Evolutionary conservation across 2,113 vertebrate genomes (phyloP), one percentile per base, ranked within the genome.

Genomic region (Cyprinodon tularosa): DNA sequence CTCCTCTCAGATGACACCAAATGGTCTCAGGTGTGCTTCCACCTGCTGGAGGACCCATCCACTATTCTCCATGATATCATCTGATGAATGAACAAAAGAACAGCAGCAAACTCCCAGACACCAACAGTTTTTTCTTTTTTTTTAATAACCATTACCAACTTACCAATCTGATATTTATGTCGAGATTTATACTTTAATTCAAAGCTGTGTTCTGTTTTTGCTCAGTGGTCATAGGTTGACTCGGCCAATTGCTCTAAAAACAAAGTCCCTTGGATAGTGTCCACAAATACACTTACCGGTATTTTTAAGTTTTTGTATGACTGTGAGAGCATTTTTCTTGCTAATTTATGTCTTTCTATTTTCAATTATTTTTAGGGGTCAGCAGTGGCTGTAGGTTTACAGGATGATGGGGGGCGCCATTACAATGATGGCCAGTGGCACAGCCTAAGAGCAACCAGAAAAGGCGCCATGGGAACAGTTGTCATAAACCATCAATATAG

Each of bases 351-450:
- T 84, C 60, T 87, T 48, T 71, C 61, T 47, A 98, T 74, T 15
- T 74, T 38, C 1, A 29, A 29, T 29, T 85, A 61, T 88, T 53
- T 70, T 53, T 50, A 98, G 97, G 96, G 94, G 60, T 97, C 96
- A 68, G 90, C 94, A 0, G 95, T 97, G 84, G 94, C 94, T 89
- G 93, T 97, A 77, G 95, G 94, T 71, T 93, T 95, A 60, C 72
- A 91, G 69, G 94, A 95, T 83, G 96, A 98, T 73, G 92, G 89
- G 83, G 94, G 90, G 39, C 95, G 87, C 88, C 83, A 71, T 44
- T 97, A 97, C 72, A 96, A 90, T 39, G 96, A 98, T 84, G 95
- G 95, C 66, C 94, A 92, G 68, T 98, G 97, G 96, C 96, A 98
- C 84, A 93, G 94, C 78, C 82, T 98, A 85, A 90, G 90, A 80